Evolutionary conservation across 2,113 vertebrate species (phyloP).

Genomic region (Alaudala cheleensis): DNA sequence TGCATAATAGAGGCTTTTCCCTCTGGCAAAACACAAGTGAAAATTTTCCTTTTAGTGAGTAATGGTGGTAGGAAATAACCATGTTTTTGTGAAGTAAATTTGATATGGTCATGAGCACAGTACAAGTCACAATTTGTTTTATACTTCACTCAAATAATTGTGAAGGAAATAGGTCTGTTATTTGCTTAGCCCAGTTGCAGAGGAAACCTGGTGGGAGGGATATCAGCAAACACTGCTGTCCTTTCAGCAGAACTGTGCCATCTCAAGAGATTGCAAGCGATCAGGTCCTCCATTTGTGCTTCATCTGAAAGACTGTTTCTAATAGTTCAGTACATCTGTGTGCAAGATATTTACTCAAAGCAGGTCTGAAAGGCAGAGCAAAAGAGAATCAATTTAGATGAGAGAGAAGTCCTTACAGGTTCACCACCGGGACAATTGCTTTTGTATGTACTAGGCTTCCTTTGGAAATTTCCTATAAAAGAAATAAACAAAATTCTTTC

Average conservation of each 20-base stretch:
- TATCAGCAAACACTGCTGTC: neutral
- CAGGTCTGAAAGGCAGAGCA: neutral
- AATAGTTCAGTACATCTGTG: neutral
- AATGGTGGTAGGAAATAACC: neutral
- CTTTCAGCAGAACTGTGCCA: neutral
- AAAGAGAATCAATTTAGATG: neutral
- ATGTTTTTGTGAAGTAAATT: neutral
- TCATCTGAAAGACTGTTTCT: neutral
- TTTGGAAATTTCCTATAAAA: neutral
- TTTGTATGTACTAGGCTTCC: neutral
- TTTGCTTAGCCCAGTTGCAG: neutral
- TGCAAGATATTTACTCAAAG: neutral
- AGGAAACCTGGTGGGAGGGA: neutral
- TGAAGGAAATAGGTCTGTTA: neutral
- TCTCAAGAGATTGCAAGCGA: neutral
- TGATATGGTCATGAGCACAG: neutral
- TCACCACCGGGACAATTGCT: neutral
- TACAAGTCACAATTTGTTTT: neutral
- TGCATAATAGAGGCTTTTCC: neutral
- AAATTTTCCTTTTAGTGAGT: neutral
- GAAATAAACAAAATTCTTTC: constrained; percentile 14
- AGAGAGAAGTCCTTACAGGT: neutral
- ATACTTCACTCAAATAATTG: neutral
- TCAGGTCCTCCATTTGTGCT: neutral
- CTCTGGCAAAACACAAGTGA: neutral